Base-by-base conservation (phyloP, 2,113 vertebrate genomes). In the Vulpes vulpes region DNA sequence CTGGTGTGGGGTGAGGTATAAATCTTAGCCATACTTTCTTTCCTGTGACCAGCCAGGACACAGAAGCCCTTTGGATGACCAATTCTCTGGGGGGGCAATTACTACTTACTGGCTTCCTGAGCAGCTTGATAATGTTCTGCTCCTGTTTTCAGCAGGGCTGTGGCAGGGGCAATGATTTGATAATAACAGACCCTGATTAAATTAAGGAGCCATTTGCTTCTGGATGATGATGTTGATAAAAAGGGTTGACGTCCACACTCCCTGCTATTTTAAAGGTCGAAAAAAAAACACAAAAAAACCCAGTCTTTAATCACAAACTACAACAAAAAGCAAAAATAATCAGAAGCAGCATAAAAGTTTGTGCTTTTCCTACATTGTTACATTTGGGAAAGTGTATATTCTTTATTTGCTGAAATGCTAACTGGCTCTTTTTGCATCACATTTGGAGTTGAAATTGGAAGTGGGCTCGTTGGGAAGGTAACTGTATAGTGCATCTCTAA, bases 121-220 rank as follows among this genome's bases (percentile, higher is more conserved):
- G 98, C 98, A 98, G 99, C 99, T 98, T 97, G 99, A 99, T 99
- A 99, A 99, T 99, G 99, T 98, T 98, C 98, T 98, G 98, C 95
- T 97, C 98, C 98, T 99, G 99, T 99, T 99, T 99, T 98, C 98
- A 98, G 99, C 98, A 98, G 97, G 98, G 98, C 99, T 99, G 98
- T 97, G 97, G 98, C 97, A 88, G 91, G 92, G 99, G 99, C 98
- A 98, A 95, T 99, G 99, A 99, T 99, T 99, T 98, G 99, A 99
- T 99, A 99, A 99, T 94, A 96, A 98, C 99, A 99, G 98, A 98
- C 97, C 97, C 98, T 99, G 99, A 99, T 99, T 99, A 97, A 99
- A 99, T 99, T 99, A 99, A 98, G 98, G 98, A 98, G 98, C 99
- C 99, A 99, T 99, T 99, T 99, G 99, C 99, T 99, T 96, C 97